Evolutionary conservation across 2,113 vertebrate genomes (phyloP).

Genomic region (Himantopus leucocephalus): DNA sequence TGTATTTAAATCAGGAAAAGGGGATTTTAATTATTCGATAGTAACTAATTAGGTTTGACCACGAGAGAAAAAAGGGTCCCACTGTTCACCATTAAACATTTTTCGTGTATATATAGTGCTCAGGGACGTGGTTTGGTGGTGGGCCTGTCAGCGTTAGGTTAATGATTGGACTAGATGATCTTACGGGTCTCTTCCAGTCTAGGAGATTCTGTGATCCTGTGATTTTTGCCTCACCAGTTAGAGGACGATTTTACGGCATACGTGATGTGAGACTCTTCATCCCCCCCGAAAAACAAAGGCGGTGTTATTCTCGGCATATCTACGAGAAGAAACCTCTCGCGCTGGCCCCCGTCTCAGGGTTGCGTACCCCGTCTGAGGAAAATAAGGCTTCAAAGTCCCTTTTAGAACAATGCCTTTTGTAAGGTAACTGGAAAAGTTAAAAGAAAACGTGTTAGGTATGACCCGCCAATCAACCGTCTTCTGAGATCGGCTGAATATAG

Average conservation of each 20-base stretch:
- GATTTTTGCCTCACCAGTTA: background rate
- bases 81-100: background rate
- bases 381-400: background rate
- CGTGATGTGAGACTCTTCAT: background rate
- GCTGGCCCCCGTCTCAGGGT: background rate
- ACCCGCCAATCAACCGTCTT: background rate
- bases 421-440: background rate
- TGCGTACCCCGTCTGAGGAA: background rate
- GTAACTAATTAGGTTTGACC: background rate
- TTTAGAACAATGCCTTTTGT: background rate
- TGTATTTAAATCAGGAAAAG: background rate
- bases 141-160: too few species aligned
- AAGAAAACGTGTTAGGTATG: background rate
- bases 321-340: background rate
- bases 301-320: background rate
- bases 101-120: too few species aligned
- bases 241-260: background rate
- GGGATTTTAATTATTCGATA: background rate
- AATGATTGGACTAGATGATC: too few species aligned
- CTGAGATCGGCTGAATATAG: background rate
- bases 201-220: too few species aligned
- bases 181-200: too few species aligned
- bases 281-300: background rate
- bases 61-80: background rate
- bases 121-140: too few species aligned